Base-by-base conservation (phyloP, 2,113 vertebrate genomes). In the Anser cygnoides region DNA sequence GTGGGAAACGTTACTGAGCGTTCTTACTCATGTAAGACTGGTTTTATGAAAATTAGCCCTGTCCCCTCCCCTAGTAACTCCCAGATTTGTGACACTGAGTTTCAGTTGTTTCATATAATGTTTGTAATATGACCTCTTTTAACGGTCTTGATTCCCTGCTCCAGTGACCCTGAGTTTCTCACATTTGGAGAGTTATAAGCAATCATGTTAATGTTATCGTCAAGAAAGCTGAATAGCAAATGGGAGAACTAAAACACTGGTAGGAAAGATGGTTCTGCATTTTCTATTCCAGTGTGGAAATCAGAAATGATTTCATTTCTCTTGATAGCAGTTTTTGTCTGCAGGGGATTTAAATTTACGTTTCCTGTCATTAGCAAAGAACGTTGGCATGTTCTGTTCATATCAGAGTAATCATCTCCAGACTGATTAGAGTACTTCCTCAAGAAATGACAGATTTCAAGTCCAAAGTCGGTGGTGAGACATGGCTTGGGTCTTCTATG, bases 181-280 rank as follows among this genome's bases (percentile, higher is more conserved):
- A 11, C 7, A 3, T 25, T 44, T 65, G 43, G 13, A 72, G 35
- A 55, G 29, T 13, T 75, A 21, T 44, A 54, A 10, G 9, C 0
- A 1, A 3, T 35, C 3, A 3, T 1, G 7, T 16, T 43, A 73
- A 43, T 0, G 0, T 9, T 37, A 35, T 31, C 37, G 86, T 58
- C 26, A 17, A n/a, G 46, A 78, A 59, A n/a, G 22, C 31, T 9
- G 31, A 58, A 39, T 20, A 89, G n/a, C 22, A 54, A 85, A 55
- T 4, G 17, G 37, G 12, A 86, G 26, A 55, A 55, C 25, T 43
- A 31, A 63, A 78, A 62, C 12, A 8, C 9, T 12, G 13, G 37
- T 41, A 49, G 41, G 46, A 82, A 89, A 68, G 61, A 18, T 19
- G 29, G 31, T 43, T 68, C 35, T 39, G 44, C 7, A 8, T 52